These are phyloP conservation scores for Cryptocephalus moraei DNA, from an alignment of 2,888 invertebrate species.

Conservation along the genomic window DNA sequence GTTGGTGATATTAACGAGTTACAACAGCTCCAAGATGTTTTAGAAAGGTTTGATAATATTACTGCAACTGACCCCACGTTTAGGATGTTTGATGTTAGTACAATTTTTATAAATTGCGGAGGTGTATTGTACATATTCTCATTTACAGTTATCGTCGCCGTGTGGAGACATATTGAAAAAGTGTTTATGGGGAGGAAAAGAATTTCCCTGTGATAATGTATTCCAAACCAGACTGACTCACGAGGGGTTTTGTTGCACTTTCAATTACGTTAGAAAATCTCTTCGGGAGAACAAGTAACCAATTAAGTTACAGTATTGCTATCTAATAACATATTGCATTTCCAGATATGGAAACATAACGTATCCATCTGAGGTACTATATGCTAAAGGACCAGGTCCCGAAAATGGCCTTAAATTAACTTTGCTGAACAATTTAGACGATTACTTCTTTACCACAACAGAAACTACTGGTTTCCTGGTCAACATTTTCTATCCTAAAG, in stretches of 20 bases:
- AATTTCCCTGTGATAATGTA: constrained; percentile 35
- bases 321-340: too few relatives aligned
- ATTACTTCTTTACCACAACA: constrained; percentile 46
- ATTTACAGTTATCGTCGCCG: constrained; percentile 30
- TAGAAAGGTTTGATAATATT: constrained; percentile 8
- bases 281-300: not conserved
- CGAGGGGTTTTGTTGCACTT: constrained; percentile 47
- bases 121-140: too few relatives aligned
- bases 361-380: too few relatives aligned
- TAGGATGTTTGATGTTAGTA: too few relatives aligned
- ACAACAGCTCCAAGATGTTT: constrained; percentile 9
- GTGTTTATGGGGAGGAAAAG: constrained; percentile 40
- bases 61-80: not conserved
- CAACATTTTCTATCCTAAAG: constrained; percentile 45
- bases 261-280: constrained; percentile 19
- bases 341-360: too few relatives aligned
- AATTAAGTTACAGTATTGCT: too few relatives aligned
- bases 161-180: constrained; percentile 43
- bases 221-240: constrained; percentile 41
- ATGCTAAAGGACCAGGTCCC: constrained; percentile 24
- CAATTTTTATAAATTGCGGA: too few relatives aligned
- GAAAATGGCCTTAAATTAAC: constrained; percentile 44
- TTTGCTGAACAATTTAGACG: constrained; percentile 45
- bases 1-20: constrained; percentile 7
- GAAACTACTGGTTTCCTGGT: constrained; percentile 43